phyloP scores from a whole-genome alignment of 2,888 invertebrate species.

The Oscheius sp. region DNA sequence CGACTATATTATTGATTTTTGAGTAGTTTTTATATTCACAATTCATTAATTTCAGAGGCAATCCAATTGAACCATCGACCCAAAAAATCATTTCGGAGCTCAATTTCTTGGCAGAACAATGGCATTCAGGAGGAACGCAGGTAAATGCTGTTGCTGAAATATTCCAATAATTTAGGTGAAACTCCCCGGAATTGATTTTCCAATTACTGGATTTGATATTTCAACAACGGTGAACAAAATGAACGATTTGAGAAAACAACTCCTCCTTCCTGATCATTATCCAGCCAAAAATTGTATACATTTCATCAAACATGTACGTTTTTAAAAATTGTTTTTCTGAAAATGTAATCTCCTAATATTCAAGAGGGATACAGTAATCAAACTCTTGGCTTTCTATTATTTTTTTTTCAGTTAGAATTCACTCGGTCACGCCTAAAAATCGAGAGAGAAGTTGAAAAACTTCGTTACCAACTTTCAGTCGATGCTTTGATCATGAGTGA shows the following conservation, averaged over 20 bases:
- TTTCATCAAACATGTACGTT: constrained; percentile 78
- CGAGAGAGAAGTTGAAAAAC: constrained; percentile 69
- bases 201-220: not conserved
- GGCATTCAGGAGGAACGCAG: constrained; percentile 4
- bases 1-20: too few species aligned
- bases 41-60: constrained; percentile 25
- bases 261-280: constrained; percentile 28
- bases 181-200: constrained; percentile 5
- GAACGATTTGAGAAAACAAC: constrained; percentile 26
- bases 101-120: constrained; percentile 20
- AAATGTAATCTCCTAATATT: not conserved
- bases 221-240: not conserved
- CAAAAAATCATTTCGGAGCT: constrained; percentile 7
- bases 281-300: constrained; percentile 80
- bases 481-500: constrained; percentile 86
- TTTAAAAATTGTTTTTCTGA: not conserved
- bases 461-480: constrained; percentile 83
- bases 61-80: not conserved
- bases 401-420: constrained; percentile 12
- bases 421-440: constrained; percentile 13
- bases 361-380: too few species aligned
- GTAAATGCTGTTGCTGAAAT: not conserved
- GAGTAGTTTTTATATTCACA: too few species aligned
- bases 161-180: constrained; percentile 5
- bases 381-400: not conserved